These are phyloP conservation scores for Pheucticus melanocephalus DNA, from an alignment of 2,113 vertebrate species.

Conservation along the genomic window DNA sequence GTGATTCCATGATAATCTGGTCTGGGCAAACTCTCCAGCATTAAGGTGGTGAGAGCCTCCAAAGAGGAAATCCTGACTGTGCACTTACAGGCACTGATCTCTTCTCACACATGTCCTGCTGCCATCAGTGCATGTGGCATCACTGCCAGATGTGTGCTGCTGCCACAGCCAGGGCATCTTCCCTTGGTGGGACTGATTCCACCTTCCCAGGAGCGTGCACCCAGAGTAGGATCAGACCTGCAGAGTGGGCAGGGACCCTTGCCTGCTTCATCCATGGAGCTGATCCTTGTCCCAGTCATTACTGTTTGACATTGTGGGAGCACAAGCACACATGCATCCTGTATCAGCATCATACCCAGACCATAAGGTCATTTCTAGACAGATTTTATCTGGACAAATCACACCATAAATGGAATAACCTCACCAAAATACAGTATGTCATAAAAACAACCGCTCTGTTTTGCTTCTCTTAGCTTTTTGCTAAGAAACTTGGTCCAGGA, in stretches of 20 bases:
- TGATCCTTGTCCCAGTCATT: not conserved
- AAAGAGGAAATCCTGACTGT: not conserved
- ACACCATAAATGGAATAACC: not conserved
- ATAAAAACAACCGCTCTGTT: not conserved
- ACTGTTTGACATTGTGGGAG: not conserved
- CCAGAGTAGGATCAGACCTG: not conserved
- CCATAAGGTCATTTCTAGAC: constrained; percentile 63
- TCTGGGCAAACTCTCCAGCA: not conserved
- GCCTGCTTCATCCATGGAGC: not conserved
- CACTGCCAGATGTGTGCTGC: not conserved
- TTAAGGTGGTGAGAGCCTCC: not conserved
- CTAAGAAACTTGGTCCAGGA: not conserved
- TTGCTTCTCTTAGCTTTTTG: constrained; percentile 42
- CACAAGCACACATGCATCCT: not conserved
- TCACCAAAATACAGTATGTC: not conserved
- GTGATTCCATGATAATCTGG: not conserved
- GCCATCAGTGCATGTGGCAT: not conserved
- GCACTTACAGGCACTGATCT: not conserved
- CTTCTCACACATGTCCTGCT: rapidly evolving
- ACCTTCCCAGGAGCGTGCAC: rapidly evolving
- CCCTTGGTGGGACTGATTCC: not conserved
- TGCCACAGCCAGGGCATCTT: not conserved
- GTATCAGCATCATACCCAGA: constrained; percentile 55
- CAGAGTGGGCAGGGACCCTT: no score
- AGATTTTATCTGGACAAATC: constrained; percentile 40